Evolutionary conservation across 30 jellyfish, hydroid and myxozoan species (phyloP), one percentile per base, ranked within the genome.

Genomic region (Aurelia aurita): DNA sequence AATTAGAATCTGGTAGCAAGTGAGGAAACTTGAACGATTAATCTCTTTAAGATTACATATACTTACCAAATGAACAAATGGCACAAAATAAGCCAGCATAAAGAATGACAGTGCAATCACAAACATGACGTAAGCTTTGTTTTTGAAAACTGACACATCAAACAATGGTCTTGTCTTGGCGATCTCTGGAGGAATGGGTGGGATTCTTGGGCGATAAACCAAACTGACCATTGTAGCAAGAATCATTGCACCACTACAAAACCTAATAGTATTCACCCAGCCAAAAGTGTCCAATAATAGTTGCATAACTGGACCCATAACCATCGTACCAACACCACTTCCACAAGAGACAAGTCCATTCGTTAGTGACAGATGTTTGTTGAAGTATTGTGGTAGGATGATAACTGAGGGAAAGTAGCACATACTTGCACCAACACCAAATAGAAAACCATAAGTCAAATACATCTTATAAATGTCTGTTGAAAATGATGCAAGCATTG

Each of bases 371-470:
- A 95, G 65, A 27, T 84, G 92, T 35, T 59, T 65, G 46, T 79
- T 35, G 64, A 95, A 95, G 53, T 89, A 89, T 64, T 95, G 98
- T 11, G 98, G 98, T 53, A 95, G 77, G 47, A 95, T 95, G 22
- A 95, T 85, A 83, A 95, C 98, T 8, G 98, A 89, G 13, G 99
- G 98, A 45, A 95, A 95, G 63, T 89, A 95, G 53, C 98, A 89
- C 96, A 95, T 68, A 61, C 99, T 95, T 3, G 99, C 99, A 70
- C 99, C 99, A 67, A 95, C 96, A 10, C 99, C 99, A 81, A 95
- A 95, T 18, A 95, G 67, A 75, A 95, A 78, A 2, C 99, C 99
- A 73, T 95, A 89, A 1, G 99, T 94, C 86, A 94, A 57, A 69
- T 94, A 94, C 99, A 94, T 94, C 58, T 94, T 86, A 94, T 75